A percentile compares a stretch with the other conserved stretches of the same genome.
Conservation (phyloP, 1,140 invertebrate genomes). For the Musca vetustissima region DNA sequence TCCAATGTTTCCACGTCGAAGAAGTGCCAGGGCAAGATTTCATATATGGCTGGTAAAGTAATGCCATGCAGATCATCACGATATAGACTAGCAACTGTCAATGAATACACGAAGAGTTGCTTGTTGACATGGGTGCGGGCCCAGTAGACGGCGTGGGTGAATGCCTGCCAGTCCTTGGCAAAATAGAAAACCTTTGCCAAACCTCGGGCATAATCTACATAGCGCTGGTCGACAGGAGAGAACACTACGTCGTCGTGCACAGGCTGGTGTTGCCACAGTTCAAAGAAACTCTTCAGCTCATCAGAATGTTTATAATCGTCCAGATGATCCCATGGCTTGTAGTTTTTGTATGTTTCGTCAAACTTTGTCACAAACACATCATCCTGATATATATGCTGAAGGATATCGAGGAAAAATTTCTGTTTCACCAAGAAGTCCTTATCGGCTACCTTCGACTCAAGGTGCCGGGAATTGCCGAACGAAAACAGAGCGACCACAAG, state of each 20-base stretch:
- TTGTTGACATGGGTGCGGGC: constrained; percentile 64
- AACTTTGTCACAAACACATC: constrained; percentile 57
- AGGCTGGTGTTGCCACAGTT: constrained; percentile 56
- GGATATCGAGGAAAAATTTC: constrained; percentile 58
- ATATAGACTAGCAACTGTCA: constrained; percentile 61
- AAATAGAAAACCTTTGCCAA: constrained; percentile 63
- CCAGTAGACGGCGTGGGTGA: constrained; percentile 65
- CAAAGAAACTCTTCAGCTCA: constrained; percentile 58
- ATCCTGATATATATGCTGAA: constrained; percentile 61
- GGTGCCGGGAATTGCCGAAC: constrained; percentile 55
- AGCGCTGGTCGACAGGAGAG: constrained; percentile 58
- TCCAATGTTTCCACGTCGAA: constrained; percentile 61
- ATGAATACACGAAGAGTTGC: constrained; percentile 62
- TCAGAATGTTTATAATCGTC: constrained; percentile 57
- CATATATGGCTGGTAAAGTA: constrained; percentile 64
- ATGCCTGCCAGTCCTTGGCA: constrained; percentile 67
- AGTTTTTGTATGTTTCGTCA: constrained; percentile 34
- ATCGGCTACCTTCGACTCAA: constrained; percentile 58
- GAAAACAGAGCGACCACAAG: constrained; percentile 40
- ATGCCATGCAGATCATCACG: constrained; percentile 62
- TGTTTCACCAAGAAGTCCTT: constrained; percentile 62
- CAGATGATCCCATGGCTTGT: constrained; percentile 55
- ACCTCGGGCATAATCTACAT: constrained; percentile 59
- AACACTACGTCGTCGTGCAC: constrained; percentile 61
- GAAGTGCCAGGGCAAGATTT: constrained; percentile 66